Base-by-base conservation (phyloP, 1,140 invertebrate species). In the Pachypsylla venusta region DNA sequence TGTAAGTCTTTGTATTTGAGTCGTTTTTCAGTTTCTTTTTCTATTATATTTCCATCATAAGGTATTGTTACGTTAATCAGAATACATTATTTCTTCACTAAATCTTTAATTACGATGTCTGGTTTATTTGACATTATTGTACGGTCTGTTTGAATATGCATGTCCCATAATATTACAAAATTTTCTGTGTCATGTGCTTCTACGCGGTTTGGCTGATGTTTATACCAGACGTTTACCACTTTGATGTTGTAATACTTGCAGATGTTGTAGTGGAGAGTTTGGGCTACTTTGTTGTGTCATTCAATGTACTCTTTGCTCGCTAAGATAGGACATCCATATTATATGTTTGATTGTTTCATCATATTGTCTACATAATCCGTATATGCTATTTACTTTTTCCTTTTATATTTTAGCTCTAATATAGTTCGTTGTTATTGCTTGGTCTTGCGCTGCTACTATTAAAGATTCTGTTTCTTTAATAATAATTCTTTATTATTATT, bases 391-490 rank as follows among this genome's bases (percentile, higher is more conserved):
- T 48, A 19, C 16, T n/a, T 48, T n/a, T 48, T 5, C 4, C 22
- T 48, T 48, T 7, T 48, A n/a, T 55, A 55, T 27, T 25, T 22
- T 55, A 19, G 19, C 25, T 22, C 24, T 55, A n/a, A 25, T 24
- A n/a, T 55, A 55, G 24, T 55, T 55, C 16, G 54, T 55, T 27
- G 54, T 27, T 25, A 55, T 55, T 3, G 54, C 54, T 55, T 55
- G 54, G 24, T 55, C 54, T 22, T 55, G 54, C 4, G 22, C 22
- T 22, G 54, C 54, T 55, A 27, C n/a, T 24, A 55, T 55, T 22
- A 55, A 16, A 2, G 19, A 10, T 55, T 55, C 54, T 10, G 42
- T 48, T 48, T 48, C 42, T 48, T n/a, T n/a, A n/a, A n/a, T n/a
- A n/a, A n/a, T n/a, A n/a, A n/a, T n/a, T n/a, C n/a, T n/a, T n/a